Base-by-base conservation (phyloP, 2,888 invertebrate species). In the Autographa pulchrina region DNA sequence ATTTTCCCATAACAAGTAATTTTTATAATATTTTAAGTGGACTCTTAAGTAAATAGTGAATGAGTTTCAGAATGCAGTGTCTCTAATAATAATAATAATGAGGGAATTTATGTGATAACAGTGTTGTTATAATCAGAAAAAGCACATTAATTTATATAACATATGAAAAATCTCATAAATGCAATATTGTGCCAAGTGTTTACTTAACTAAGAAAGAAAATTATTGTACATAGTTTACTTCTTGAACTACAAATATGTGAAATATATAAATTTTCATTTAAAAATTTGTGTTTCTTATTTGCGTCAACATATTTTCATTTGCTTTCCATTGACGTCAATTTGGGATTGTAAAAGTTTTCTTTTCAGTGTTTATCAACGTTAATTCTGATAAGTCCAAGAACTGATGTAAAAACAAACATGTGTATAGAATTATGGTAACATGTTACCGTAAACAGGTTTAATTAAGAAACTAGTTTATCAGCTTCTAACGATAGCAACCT, bases 1-100 rank as follows among this genome's bases (percentile, higher is more conserved):
- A 56, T 32, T 72, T 82, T 82, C 77, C 68, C 68, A 74, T 80
- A 72, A 72, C 62, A 72, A 68, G 58, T 59, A 68, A 63, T 35
- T 31, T 60, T 48, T 59, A 52, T 38, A 61, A 66, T 66, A 11
- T 32, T 83, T 71, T 68, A 9, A 62, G 65, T 82, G 70, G 52
- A 72, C 58, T 65, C 54, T 76, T 77, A 66, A 48, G 43, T 59
- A 48, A 58, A 52, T 25, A 25, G 68, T 63, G 70, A 64, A 65
- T 56, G 65, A 60, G 16, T 43, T n/a, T 48, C 48, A 48, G 14
- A 48, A 48, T 20, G 31, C 62, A 58, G 25, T 72, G 63, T 59
- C 16, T n/a, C n/a, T n/a, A 75, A 70, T 71, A 60, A 66, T 62
- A 58, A 70, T 65, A n/a, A 64, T 13, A n/a, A 48, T n/a, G 48